A percentile compares a stretch with the other conserved stretches of the same genome.
Evolutionary conservation across 2,888 invertebrate genomes (phyloP).

Genomic region (Drosophila prostipennis): DNA sequence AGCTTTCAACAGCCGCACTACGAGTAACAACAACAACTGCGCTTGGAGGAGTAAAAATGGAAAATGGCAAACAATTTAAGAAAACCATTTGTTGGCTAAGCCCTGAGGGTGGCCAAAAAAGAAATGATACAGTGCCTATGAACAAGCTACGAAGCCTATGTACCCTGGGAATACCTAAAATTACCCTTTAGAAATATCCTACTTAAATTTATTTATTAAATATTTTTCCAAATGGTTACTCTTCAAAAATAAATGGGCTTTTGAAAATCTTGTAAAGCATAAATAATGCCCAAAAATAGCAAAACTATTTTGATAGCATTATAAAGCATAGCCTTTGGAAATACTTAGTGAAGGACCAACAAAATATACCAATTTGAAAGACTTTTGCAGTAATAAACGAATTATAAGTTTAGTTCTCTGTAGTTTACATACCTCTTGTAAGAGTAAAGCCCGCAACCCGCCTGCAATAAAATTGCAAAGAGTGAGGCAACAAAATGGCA

Average conservation of each 20-base stretch:
- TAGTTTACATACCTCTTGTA: background rate
- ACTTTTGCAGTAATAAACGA: background rate
- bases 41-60: constrained; percentile 50
- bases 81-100: constrained; percentile 70
- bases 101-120: constrained; percentile 48
- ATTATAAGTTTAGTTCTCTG: background rate
- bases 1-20: constrained; percentile 47
- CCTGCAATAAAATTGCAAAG: constrained; percentile 39
- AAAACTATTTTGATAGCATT: too few relatives aligned
- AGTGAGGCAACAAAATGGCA: constrained; percentile 46
- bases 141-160: background rate
- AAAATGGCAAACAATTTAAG: constrained; percentile 75
- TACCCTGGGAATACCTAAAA: background rate
- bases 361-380: too few relatives aligned
- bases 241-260: too few relatives aligned
- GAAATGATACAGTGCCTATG: constrained; percentile 9
- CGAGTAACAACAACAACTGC: constrained; percentile 41
- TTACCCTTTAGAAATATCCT: background rate
- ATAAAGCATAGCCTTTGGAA: too few relatives aligned
- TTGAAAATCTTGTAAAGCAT: too few relatives aligned
- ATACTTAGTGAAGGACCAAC: too few relatives aligned
- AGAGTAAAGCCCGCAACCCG: constrained; percentile 3
- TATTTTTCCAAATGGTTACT: too few relatives aligned
- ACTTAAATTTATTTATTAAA: too few relatives aligned
- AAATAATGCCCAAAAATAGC: too few relatives aligned